phyloP scores from a whole-genome alignment of 1,140 invertebrate species.

The Drosophila nasuta region DNA sequence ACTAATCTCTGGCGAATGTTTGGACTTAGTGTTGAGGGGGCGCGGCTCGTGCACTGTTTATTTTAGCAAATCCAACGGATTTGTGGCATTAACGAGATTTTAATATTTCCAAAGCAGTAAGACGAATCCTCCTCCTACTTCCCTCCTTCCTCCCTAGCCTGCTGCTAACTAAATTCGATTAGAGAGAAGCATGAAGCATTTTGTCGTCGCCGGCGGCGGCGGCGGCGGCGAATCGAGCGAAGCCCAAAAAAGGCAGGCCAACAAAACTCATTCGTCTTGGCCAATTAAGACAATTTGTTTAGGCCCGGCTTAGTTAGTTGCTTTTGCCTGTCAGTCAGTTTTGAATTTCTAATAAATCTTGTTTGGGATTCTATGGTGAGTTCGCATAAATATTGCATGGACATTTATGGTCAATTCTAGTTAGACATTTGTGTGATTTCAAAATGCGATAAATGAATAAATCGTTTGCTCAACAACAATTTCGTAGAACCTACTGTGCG shows the following conservation, averaged over 20 bases:
- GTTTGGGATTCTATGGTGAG: slow-evolving; percentile 30
- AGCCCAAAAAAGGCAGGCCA: slow-evolving; percentile 48
- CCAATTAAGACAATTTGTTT: slow-evolving; percentile 70
- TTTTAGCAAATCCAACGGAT: slow-evolving; percentile 58
- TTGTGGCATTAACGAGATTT: slow-evolving; percentile 61
- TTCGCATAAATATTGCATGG: slow-evolving; percentile 53
- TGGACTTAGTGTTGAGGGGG: slow-evolving; percentile 42
- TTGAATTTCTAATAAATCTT: slow-evolving; percentile 62
- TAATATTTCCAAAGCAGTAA: slow-evolving; percentile 44
- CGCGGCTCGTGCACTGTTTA: slow-evolving; percentile 50
- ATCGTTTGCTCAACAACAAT: slow-evolving; percentile 7
- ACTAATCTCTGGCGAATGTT: slow-evolving; percentile 54
- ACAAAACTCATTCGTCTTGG: slow-evolving; percentile 58
- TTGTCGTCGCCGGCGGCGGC: slow-evolving; percentile 40
- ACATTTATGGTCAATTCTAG: slow-evolving; percentile 59
- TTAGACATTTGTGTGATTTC: slow-evolving; percentile 46
- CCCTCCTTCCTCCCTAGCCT: background rate
- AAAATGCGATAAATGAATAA: slow-evolving; percentile 45
- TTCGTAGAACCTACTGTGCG: background rate
- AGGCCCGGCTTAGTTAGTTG: slow-evolving; percentile 16
- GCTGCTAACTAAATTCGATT: slow-evolving; percentile 35
- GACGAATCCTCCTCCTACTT: slow-evolving; percentile 3
- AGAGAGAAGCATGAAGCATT: slow-evolving; percentile 35
- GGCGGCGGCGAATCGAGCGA: slow-evolving; percentile 5
- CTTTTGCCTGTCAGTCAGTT: slow-evolving; percentile 20